Evolutionary conservation across 2,113 vertebrate genomes (phyloP).

Genomic region (Pristiophorus japonicus): DNA sequence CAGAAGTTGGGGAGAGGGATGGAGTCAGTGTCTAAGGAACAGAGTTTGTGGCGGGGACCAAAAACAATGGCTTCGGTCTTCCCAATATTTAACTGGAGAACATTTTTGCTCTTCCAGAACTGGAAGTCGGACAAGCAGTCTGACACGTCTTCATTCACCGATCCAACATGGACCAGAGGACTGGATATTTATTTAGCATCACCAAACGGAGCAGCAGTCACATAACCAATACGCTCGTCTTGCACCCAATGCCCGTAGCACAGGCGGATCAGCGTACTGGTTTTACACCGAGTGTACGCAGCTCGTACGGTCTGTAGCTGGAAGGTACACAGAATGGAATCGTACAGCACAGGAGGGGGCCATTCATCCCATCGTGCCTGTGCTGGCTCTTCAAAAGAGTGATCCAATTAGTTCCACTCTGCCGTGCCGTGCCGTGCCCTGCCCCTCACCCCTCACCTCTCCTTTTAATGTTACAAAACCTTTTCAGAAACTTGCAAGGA

Average conservation of each 20-base stretch:
- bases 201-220: not conserved
- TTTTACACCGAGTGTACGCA: not conserved
- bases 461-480: not conserved
- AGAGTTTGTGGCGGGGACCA: no score
- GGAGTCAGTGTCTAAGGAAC: no score
- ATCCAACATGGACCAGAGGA: not conserved
- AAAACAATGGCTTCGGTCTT: no score
- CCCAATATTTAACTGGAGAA: no score
- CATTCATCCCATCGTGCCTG: not conserved
- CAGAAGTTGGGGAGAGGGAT: no score
- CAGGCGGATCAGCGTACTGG: no score
- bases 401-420: no score
- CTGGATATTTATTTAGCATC: not conserved
- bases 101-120: no score
- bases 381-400: no score
- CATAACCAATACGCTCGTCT: not conserved
- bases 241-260: not conserved
- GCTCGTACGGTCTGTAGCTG: not conserved
- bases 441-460: no score
- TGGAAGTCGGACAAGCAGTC: no score
- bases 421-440: no score
- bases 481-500: not conserved
- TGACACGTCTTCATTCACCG: not conserved
- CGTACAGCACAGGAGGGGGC: not conserved
- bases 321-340: not conserved